These are phyloP conservation scores for Laspeyria flexula DNA, from an alignment of 2,888 invertebrate genomes.

Conservation along the genomic window DNA sequence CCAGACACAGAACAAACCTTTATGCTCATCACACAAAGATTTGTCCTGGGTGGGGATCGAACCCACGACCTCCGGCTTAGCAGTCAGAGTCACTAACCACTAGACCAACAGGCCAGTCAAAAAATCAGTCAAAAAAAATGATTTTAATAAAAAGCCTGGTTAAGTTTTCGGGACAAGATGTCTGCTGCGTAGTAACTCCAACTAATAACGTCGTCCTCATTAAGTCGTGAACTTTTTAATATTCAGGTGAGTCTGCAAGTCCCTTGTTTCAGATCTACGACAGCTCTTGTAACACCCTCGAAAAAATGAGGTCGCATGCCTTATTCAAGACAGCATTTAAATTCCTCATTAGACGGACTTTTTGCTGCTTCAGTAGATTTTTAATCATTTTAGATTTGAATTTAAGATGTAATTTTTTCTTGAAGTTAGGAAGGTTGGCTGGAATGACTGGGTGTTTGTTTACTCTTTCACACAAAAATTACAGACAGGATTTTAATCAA, in stretches of 20 bases:
- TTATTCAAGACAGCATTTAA: neutral
- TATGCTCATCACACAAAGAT: no score
- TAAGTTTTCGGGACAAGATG: neutral
- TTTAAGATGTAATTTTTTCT: neutral
- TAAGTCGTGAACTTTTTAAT: conserved; percentile 6
- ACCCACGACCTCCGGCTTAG: no score
- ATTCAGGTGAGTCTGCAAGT: conserved; percentile 4
- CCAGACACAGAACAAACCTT: no score
- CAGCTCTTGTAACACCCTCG: conserved; percentile 3
- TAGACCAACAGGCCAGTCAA: no score
- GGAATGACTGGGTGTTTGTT: no score
- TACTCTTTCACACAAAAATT: no score
- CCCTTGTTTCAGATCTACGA: conserved; percentile 1
- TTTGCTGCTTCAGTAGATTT: neutral
- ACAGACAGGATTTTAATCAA: no score
- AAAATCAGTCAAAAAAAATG: no score
- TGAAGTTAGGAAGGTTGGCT: no score
- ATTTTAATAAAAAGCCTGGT: no score
- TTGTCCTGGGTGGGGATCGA: no score
- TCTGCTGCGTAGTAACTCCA: neutral
- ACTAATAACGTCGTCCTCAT: neutral
- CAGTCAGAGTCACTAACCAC: no score
- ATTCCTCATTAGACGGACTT: neutral
- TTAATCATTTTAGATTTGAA: neutral
- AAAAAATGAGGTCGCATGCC: conserved; percentile 4